Base-by-base conservation (phyloP, 1,140 invertebrate species). In the Brevipalpus yothersi region DNA sequence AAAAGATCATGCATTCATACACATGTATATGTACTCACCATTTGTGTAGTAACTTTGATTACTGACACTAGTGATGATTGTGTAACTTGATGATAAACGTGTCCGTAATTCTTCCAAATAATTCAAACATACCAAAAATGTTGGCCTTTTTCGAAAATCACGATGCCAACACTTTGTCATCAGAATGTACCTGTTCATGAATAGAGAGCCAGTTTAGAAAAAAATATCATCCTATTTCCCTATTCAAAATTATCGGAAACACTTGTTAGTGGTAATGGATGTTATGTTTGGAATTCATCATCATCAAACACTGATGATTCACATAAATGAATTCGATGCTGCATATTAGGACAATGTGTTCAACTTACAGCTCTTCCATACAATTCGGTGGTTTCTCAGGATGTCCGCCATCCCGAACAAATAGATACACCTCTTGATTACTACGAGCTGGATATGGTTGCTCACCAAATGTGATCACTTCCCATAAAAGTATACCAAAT, bases 401-500 rank as follows among this genome's bases (percentile, higher is more conserved):
- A 1, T 31, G 23, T n/a, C 53, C 53, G 8, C 53, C 53, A 41
- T 31, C 39, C 39, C 53, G 9, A 31, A 55, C 53, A 17, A 65
- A 69, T 3, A 64, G 59, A 0, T 64, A 54, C 31, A 70, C 63
- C 49, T 67, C 63, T 63, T 63, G 64, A 43, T 66, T 68, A 43
- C 65, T 63, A 2, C 69, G 63, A 49, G 64, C 65, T 10, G 67
- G 65, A 61, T 71, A 71, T 0, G 69, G 69, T 15, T 56, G 57
- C 13, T 58, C 12, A 45, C 40, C 56, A 19, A 43, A 47, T 43
- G 56, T 58, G 17, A 58, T 42, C 15, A 58, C 56, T 81, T 90
- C 86, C 67, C 82, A 88, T 0, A 89, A 70, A 7, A 89, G 70
- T 39, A 91, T 82, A 13, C 84, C 86, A 65, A 80, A 87, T 19